Conservation (phyloP, 1,140 invertebrate species). For the Temnothorax longispinosus region DNA sequence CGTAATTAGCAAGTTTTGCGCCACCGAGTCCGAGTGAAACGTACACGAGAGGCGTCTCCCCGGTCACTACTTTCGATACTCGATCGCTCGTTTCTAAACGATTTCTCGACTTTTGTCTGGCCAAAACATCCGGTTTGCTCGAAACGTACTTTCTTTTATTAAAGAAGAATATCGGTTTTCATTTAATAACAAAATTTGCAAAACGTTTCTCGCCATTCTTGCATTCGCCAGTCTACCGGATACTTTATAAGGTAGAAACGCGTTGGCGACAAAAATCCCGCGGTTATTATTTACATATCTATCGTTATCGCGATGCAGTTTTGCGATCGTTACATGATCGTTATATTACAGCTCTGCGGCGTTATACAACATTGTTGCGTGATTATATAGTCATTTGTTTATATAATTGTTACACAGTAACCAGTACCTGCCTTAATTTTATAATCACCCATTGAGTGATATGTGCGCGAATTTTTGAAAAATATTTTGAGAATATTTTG, state of each 20-base stretch:
- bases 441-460: neutral
- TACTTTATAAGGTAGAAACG: neutral
- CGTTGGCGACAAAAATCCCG: neutral
- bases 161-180: neutral
- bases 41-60: conserved; percentile 26
- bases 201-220: neutral
- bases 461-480: neutral
- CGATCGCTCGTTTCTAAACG: conserved; percentile 53
- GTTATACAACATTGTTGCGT: conserved; percentile 46
- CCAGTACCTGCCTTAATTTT: conserved; percentile 13
- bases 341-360: conserved; percentile 17
- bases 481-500: neutral
- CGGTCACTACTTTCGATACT: conserved; percentile 46
- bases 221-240: no score
- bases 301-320: neutral
- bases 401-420: conserved; percentile 56
- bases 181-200: neutral
- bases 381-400: conserved; percentile 56
- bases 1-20: conserved; percentile 61
- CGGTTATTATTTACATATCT: conserved; percentile 43
- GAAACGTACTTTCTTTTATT: neutral
- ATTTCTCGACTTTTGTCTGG: conserved; percentile 50
- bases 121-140: neutral
- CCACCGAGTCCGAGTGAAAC: conserved; percentile 37
- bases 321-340: conserved; percentile 28